A percentile compares a stretch with the other conserved stretches of the same genome.
Conservation (phyloP, 2,888 invertebrate species). For the Sesia apiformis region DNA sequence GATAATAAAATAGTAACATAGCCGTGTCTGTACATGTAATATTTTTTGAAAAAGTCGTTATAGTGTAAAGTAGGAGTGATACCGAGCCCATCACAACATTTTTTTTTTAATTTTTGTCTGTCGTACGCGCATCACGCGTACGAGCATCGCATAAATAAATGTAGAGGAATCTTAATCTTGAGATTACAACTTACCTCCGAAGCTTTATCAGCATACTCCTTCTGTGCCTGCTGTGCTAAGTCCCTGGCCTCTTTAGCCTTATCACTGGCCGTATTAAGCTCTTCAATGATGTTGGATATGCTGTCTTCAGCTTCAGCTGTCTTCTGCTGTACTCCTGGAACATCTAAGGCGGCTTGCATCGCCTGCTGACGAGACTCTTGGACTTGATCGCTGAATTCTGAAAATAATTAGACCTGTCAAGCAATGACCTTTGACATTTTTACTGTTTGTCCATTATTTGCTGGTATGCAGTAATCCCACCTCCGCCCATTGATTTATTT, state of each 20-base stretch:
- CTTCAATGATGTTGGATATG: conserved; percentile 80
- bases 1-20: no score
- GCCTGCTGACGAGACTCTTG: conserved; percentile 89
- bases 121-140: not conserved
- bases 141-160: not conserved
- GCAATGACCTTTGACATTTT: no score
- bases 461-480: no score
- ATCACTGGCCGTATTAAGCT: conserved; percentile 83
- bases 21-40: no score
- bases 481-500: no score
- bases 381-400: conserved; percentile 93
- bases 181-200: conserved; percentile 69
- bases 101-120: no score
- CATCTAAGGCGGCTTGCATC: conserved; percentile 81
- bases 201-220: conserved; percentile 84
- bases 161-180: not conserved
- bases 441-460: no score
- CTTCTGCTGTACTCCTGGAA: conserved; percentile 83
- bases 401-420: conserved; percentile 9
- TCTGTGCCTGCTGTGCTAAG: conserved; percentile 85
- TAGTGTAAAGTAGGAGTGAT: no score
- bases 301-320: conserved; percentile 76
- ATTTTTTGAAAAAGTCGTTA: no score
- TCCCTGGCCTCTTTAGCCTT: conserved; percentile 84
- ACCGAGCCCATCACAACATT: no score